Evolutionary conservation across 2,888 invertebrate genomes (phyloP).

Genomic region (Pterobdella sp.): DNA sequence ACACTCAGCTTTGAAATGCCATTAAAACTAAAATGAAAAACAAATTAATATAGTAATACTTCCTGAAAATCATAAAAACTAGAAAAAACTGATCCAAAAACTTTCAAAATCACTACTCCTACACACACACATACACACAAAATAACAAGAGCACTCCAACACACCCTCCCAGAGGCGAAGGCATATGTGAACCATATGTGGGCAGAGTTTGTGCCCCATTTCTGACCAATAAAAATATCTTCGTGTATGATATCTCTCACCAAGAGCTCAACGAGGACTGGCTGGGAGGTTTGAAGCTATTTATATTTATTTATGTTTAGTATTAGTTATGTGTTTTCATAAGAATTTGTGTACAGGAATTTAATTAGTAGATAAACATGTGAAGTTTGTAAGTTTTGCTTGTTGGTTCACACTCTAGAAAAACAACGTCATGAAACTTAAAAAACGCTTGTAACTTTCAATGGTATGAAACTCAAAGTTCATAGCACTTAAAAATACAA

Average conservation of each 20-base stretch:
- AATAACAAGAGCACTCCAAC: background rate
- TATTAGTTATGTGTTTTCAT: background rate
- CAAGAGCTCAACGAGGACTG: slow-evolving; percentile 15
- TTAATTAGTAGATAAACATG: too few relatives aligned
- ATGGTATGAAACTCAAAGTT: background rate
- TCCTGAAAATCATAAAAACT: too few relatives aligned
- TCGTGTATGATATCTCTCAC: slow-evolving; percentile 10
- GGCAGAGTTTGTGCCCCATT: slow-evolving; percentile 9
- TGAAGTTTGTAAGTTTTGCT: too few relatives aligned
- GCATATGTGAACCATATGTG: slow-evolving; percentile 18
- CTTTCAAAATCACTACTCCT: too few relatives aligned
- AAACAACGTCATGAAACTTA: too few relatives aligned
- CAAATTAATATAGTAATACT: too few relatives aligned
- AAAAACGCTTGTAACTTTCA: too few relatives aligned
- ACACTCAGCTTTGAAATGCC: too few relatives aligned
- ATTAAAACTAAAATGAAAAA: too few relatives aligned
- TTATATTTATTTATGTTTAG: background rate
- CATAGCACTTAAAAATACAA: background rate
- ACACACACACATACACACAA: background rate
- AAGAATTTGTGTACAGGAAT: too few relatives aligned
- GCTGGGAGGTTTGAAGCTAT: background rate
- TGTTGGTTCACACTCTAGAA: too few relatives aligned
- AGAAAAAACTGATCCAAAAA: too few relatives aligned
- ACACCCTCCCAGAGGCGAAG: background rate
- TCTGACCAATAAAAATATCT: slow-evolving; percentile 4